Base-by-base conservation (phyloP, 2,113 vertebrate genomes). In the Conger conger region DNA sequence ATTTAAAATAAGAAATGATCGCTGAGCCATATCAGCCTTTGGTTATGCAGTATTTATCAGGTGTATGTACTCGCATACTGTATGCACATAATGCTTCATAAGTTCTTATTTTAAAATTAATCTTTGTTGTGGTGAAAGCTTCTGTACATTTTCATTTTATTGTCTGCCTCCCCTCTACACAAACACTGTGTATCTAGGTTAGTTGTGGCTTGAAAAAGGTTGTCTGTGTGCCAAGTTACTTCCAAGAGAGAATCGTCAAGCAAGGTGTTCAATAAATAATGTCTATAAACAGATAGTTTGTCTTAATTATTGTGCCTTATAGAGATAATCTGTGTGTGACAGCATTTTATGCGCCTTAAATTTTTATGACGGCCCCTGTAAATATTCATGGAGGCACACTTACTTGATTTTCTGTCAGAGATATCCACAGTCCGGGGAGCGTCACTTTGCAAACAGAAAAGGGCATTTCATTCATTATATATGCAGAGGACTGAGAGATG, bases 361-460 rank as follows among this genome's bases (percentile, higher is more conserved):
- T 81, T 88, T 88, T 91, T 81, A 91, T 89, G 83, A 15, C 76
- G 38, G 68, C 85, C 76, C 83, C 86, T 82, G 88, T 94, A 89
- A 94, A 94, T 94, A 94, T 95, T 93, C 86, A 95, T 94, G 90
- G 94, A 86, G 36, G 23, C 86, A 86, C 89, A 88, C 87, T 87
- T 89, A 85, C 87, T 86, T 89, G 90, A 89, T 91, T 92, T 91
- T 84, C 86, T 92, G 84, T 88, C 90, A 87, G 86, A 88, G 86
- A 90, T 83, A 85, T 68, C 33, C 36, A 63, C 84, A 82, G 68
- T 38, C 79, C 53, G 50, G 20, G 0, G 60, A 86, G 89, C 85
- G 84, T 84, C 53, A 38, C 45, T 38, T 17, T 30, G 37, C 53
- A 80, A 33, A 27, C 83, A 73, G 68, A 33, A 73, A n/a, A 73